Percentiles rank a stretch among this genome's conserved stretches.
Conservation (phyloP, 2,797 vertebrate genomes). For the Pangasius krempfi region DNA sequence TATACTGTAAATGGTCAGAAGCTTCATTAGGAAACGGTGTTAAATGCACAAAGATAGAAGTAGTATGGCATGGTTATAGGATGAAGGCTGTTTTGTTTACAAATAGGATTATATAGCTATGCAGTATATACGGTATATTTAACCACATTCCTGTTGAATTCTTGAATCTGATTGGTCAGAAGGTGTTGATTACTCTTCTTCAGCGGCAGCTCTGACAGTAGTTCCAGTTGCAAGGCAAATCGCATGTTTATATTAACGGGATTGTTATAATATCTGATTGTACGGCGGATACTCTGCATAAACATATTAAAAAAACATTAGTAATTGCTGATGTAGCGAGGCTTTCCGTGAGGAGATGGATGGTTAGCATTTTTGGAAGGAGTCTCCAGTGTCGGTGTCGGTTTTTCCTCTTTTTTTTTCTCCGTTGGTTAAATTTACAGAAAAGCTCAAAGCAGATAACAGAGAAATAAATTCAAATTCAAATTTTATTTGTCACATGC, state of each 20-base stretch:
- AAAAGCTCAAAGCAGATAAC: too few species aligned
- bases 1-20: neutral
- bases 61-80: neutral
- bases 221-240: neutral
- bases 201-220: neutral
- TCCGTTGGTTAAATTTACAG: too few species aligned
- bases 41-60: neutral
- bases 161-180: neutral
- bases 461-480: too few species aligned
- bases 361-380: neutral
- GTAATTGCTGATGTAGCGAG: neutral
- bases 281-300: neutral
- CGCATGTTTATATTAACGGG: neutral
- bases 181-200: neutral
- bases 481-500: too few species aligned
- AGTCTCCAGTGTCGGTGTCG: neutral
- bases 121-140: too few species aligned
- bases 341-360: neutral
- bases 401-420: too few species aligned
- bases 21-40: neutral
- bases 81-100: neutral
- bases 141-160: neutral
- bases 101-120: too few species aligned
- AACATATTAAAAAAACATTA: too few species aligned
- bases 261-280: neutral